Evolutionary conservation across 2,888 invertebrate species (phyloP).

Genomic region (Caenorhabditis angaria): DNA sequence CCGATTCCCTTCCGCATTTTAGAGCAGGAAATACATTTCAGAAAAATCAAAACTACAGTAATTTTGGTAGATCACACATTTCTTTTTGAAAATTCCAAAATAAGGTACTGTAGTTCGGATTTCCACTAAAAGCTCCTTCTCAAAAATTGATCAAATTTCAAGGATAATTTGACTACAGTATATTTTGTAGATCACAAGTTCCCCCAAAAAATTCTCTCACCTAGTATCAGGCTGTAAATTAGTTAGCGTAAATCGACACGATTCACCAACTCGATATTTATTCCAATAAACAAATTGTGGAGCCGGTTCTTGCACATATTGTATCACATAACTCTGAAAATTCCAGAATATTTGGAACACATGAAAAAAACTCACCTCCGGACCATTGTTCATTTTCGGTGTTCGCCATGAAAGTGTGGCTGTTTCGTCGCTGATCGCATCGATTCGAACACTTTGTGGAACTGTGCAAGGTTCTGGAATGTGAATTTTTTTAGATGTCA

Average conservation of each 20-base stretch:
- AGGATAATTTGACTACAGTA: too few species aligned
- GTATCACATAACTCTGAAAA: conserved; percentile 65
- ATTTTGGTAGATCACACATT: too few species aligned
- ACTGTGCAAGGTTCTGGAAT: conserved; percentile 69
- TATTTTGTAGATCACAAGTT: neutral
- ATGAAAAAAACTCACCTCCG: conserved; percentile 51
- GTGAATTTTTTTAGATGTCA: neutral
- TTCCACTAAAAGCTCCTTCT: neutral
- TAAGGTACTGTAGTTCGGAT: too few species aligned
- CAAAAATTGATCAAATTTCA: neutral
- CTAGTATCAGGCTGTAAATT: conserved; percentile 65
- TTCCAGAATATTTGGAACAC: neutral
- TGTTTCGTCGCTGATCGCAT: conserved; percentile 67
- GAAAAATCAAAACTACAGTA: too few species aligned
- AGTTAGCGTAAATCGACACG: conserved; percentile 65
- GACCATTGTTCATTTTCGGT: conserved; percentile 70
- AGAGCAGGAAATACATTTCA: too few species aligned
- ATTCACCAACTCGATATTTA: conserved; percentile 58
- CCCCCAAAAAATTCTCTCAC: conserved; percentile 18
- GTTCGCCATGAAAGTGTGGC: conserved; percentile 69
- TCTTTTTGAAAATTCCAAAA: too few species aligned
- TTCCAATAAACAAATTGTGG: conserved; percentile 70
- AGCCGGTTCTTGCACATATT: conserved; percentile 70
- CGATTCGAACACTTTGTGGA: conserved; percentile 64
- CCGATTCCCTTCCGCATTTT: too few species aligned